Evolutionary conservation across 2,888 invertebrate species (phyloP).

Genomic region (Venustoraphidia nigricollis): DNA sequence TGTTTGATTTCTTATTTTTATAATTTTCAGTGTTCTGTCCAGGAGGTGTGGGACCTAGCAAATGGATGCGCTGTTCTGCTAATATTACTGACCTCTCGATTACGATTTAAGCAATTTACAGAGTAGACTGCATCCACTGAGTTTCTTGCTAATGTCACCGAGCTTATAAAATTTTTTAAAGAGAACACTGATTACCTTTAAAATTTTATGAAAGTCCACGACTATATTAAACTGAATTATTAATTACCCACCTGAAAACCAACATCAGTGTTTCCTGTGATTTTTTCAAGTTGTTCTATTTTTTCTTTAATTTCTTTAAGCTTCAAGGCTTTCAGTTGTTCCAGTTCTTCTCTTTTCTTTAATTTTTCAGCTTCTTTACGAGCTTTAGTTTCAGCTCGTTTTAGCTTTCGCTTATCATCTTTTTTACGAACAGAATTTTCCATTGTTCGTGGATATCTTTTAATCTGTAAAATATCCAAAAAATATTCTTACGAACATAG

Average conservation of each 20-base stretch:
- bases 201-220: background rate
- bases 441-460: conserved; percentile 83
- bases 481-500: background rate
- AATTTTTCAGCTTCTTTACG: conserved; percentile 66
- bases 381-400: conserved; percentile 57
- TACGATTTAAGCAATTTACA: background rate
- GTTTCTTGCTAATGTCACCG: too few relatives aligned
- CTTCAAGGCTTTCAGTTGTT: conserved; percentile 71
- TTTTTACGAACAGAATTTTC: conserved; percentile 65
- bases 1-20: too few relatives aligned
- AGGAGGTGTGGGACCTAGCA: too few relatives aligned
- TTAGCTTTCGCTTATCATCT: conserved; percentile 62
- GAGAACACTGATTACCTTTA: too few relatives aligned
- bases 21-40: too few relatives aligned
- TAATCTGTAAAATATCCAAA: conserved; percentile 38
- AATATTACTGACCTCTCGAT: too few relatives aligned
- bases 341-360: conserved; percentile 74
- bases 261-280: conserved; percentile 68
- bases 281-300: conserved; percentile 68
- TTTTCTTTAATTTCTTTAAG: conserved; percentile 81
- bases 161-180: too few relatives aligned
- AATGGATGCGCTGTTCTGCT: too few relatives aligned
- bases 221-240: background rate
- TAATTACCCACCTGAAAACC: conserved; percentile 36
- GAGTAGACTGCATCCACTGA: conserved; percentile 3